Percentiles rank a stretch among this genome's conserved stretches.
Conservation (phyloP, 2,797 vertebrate genomes). For the Tenualosa thibaudeaui region DNA sequence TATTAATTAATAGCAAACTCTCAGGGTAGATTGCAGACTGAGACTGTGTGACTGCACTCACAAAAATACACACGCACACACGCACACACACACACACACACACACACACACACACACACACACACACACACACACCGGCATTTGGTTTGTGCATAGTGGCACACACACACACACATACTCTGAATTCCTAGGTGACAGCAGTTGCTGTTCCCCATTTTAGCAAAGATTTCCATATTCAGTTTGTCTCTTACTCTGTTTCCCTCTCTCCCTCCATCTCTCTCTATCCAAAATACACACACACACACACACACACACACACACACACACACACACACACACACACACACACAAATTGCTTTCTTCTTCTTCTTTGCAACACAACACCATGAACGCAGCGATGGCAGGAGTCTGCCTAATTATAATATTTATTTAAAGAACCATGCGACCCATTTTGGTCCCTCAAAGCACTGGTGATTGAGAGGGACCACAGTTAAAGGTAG, state of each 20-base stretch:
- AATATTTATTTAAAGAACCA: slow-evolving; percentile 81
- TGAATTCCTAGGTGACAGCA: slow-evolving; percentile 22
- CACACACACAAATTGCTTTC: slow-evolving; percentile 36
- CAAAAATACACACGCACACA: not conserved
- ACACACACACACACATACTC: not conserved
- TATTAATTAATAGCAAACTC: slow-evolving; percentile 33
- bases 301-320: slow-evolving; percentile 11
- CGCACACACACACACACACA: not conserved
- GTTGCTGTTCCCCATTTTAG: slow-evolving; percentile 13
- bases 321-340: not conserved
- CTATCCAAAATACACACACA: not conserved
- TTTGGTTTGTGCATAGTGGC: not conserved
- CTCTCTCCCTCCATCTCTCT: not conserved
- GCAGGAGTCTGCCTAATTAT: slow-evolving; percentile 72
- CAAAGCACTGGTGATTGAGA: slow-evolving; percentile 72
- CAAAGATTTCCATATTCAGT: not conserved
- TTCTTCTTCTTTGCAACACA: slow-evolving; percentile 59
- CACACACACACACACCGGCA: slow-evolving; percentile 1
- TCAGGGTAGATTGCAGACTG: slow-evolving; percentile 1
- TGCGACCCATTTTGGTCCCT: slow-evolving; percentile 76
- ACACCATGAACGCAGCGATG: slow-evolving; percentile 57
- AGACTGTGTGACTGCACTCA: not conserved
- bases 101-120: not conserved
- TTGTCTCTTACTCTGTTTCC: not conserved
- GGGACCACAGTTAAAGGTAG: slow-evolving; percentile 66